phyloP scores from a whole-genome alignment of 2,888 invertebrate genomes.

The Glyphotaelius pellucidus region DNA sequence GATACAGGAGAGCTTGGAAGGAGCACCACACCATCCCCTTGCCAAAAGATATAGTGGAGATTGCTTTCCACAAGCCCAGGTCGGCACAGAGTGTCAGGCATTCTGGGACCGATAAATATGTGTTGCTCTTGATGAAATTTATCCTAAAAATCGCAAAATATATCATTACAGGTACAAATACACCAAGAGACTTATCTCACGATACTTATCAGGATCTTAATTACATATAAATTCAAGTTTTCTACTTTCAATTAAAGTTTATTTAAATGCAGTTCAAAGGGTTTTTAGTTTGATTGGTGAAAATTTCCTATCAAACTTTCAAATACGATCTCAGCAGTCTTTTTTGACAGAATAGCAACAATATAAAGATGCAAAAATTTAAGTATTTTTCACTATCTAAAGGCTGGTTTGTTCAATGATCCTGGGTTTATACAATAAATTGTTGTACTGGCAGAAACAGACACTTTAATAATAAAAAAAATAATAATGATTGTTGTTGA shows the following conservation, averaged over 20 bases:
- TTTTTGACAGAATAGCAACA: not conserved
- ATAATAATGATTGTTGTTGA: not conserved
- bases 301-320: not conserved
- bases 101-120: slow-evolving; percentile 54
- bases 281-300: not conserved
- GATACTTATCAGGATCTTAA: not conserved
- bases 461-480: no score
- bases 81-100: slow-evolving; percentile 70
- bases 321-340: not conserved
- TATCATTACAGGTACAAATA: not conserved
- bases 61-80: slow-evolving; percentile 75
- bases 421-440: no score
- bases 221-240: not conserved
- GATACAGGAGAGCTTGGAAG: slow-evolving; percentile 70
- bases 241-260: not conserved
- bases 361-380: no score
- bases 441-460: no score
- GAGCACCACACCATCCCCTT: slow-evolving; percentile 70
- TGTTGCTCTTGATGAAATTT: slow-evolving; percentile 57
- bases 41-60: slow-evolving; percentile 64
- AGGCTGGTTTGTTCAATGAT: no score
- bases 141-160: slow-evolving; percentile 50
- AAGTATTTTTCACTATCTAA: no score
- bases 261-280: not conserved
- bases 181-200: no score